Base-by-base conservation (phyloP, 1,140 invertebrate genomes). In the Euglossa dilemma region DNA sequence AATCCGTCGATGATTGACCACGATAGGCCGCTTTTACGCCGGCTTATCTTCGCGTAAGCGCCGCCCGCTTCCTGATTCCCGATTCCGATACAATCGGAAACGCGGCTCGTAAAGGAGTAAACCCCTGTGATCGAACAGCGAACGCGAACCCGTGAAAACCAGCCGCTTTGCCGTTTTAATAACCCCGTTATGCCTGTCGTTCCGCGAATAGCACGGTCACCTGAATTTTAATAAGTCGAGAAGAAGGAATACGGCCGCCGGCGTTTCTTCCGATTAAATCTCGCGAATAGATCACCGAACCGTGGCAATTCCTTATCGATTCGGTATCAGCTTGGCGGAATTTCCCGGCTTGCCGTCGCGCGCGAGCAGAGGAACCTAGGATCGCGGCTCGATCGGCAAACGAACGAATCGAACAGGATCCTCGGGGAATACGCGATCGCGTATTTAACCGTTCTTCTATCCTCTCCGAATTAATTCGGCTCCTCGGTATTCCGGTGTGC, bases 1-100 rank as follows among this genome's bases (percentile, higher is more conserved):
- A 76, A 76, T 82, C 73, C 73, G 73, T 76, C 80, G 80, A 82
- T 82, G 80, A 82, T 76, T 82, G 80, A 82, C 80, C 80, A 50
- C 73, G 61, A 67, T 76, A 82, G 72, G 72, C 43, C 25, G 80
- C 80, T 82, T 82, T 82, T 82, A 75, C 72, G 72, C 45, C 47
- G 63, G 80, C 52, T 82, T 82, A 82, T 59, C 72, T 56, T 43
- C 63, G 52, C 52, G 50, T 54, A 45, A 64, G 63, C 50, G 25
- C 23, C 28, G 20, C 2, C 57, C 23, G 47, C 11, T 63, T 45
- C 28, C 57, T n/a, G 64, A 67, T 67, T 16, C 36, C 12, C 78
- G 28, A 74, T 74, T 61, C 52, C 70, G 57, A 64, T 73, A 64
- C 70, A 63, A 80, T 72, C 57, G 56, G 23, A 57, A 80, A 18